Percentiles rank a stretch among this genome's conserved stretches.
Conservation (phyloP, 2,113 vertebrate species). For the Microtus ochrogaster region DNA sequence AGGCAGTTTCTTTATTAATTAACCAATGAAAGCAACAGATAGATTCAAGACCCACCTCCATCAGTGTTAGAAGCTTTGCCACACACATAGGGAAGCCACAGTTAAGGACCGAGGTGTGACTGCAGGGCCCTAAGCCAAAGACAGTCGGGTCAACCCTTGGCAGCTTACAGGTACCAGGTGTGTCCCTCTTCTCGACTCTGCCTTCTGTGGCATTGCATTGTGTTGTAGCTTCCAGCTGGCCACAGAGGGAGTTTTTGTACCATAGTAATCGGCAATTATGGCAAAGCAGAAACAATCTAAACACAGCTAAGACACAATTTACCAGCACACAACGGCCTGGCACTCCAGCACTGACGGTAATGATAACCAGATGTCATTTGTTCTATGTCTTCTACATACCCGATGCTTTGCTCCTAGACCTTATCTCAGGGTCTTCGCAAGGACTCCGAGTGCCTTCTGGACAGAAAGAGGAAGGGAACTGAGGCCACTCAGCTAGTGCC, state of each 20-base stretch:
- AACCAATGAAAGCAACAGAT: no score
- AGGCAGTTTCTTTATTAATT: no score
- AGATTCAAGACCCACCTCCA: no score
- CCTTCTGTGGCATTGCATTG: accelerated
- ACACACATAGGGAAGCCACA: accelerated
- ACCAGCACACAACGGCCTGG: neutral
- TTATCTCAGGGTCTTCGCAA: neutral
- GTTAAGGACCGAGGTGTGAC: accelerated
- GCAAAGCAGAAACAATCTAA: neutral
- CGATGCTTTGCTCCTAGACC: neutral
- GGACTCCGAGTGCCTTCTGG: neutral
- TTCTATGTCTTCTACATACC: accelerated
- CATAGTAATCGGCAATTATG: neutral
- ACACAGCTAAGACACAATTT: neutral
- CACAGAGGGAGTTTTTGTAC: neutral
- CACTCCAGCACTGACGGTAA: accelerated
- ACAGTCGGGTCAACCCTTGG: neutral
- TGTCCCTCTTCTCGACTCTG: neutral
- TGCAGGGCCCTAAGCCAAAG: accelerated
- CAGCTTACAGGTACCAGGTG: accelerated
- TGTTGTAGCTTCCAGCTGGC: neutral
- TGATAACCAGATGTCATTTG: accelerated
- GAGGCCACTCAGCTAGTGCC: neutral
- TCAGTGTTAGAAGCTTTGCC: no score
- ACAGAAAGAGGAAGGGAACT: neutral